Conservation (phyloP, 37 sponge, comb jelly and placozoan genomes). For the Eunapius fragilis region DNA sequence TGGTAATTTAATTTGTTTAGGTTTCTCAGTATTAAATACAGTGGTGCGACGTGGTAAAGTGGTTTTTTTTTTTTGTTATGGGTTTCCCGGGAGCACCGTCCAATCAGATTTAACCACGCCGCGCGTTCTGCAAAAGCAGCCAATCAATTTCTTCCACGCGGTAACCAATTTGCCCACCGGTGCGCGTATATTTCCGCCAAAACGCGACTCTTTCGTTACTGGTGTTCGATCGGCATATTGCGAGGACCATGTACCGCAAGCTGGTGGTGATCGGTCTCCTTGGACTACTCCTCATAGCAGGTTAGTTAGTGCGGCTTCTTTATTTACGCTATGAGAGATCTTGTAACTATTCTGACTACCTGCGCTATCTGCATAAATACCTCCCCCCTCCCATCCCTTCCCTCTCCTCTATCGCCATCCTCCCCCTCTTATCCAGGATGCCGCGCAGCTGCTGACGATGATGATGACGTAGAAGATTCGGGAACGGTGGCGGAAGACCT, state of each 20-base stretch:
- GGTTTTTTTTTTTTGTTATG: not conserved
- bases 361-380: not conserved
- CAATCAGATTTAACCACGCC: slow-evolving; percentile 73
- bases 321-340: not conserved
- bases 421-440: slow-evolving; percentile 28
- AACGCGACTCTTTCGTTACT: not conserved
- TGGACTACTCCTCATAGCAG: slow-evolving; percentile 40
- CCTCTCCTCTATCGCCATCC: not conserved
- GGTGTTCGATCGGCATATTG: not conserved
- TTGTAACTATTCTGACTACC: not conserved
- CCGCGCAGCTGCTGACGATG: slow-evolving; percentile 66
- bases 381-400: not conserved
- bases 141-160: not conserved
- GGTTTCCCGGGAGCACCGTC: slow-evolving; percentile 10
- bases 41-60: not conserved
- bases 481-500: slow-evolving; percentile 89
- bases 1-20: slow-evolving; percentile 1
- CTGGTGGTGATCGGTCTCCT: slow-evolving; percentile 34
- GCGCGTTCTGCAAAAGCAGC: not conserved
- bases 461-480: slow-evolving; percentile 53
- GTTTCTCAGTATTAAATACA: not conserved
- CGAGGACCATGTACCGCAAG: slow-evolving; percentile 19
- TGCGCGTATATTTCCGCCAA: not conserved
- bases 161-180: not conserved
- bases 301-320: slow-evolving; percentile 10